Conservation (phyloP, 1,140 invertebrate species). For the Bombus superbus region DNA sequence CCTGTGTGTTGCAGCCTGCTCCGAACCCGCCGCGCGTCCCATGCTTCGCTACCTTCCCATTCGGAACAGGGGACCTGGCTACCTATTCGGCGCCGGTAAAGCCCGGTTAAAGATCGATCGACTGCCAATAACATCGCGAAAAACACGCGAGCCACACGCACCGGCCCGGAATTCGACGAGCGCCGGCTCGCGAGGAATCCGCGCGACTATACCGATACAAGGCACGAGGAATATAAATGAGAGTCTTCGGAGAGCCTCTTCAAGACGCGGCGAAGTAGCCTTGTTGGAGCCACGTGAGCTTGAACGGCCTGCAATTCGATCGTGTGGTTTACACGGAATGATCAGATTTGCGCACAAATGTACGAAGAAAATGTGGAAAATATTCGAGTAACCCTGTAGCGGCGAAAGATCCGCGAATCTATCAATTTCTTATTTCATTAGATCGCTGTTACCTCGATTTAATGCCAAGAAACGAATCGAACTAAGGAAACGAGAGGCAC, state of each 20-base stretch:
- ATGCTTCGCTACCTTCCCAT: not conserved
- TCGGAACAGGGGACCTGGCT: not conserved
- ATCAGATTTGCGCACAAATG: too few species aligned
- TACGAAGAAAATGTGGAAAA: too few species aligned
- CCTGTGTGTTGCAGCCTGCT: conserved; percentile 61
- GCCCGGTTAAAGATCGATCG: conserved; percentile 40
- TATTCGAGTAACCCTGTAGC: too few species aligned
- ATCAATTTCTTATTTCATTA: too few species aligned
- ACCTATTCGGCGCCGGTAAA: conserved; percentile 46
- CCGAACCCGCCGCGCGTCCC: conserved; percentile 29
- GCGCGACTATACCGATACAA: not conserved
- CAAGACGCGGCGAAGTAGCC: too few species aligned
- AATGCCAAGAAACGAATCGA: not conserved
- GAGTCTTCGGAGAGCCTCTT: too few species aligned
- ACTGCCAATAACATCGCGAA: conserved; percentile 44
- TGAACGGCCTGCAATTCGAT: too few species aligned
- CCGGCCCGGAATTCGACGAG: not conserved
- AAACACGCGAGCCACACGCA: conserved; percentile 17
- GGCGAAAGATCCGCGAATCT: too few species aligned
- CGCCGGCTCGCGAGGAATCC: not conserved
- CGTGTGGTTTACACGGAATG: too few species aligned
- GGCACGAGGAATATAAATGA: conserved; percentile 13
- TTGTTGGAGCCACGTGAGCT: too few species aligned
- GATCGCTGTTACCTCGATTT: too few species aligned
- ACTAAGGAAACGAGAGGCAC: not conserved